Conservation (phyloP, 2,113 vertebrate species). For the Saiga tatarica region DNA sequence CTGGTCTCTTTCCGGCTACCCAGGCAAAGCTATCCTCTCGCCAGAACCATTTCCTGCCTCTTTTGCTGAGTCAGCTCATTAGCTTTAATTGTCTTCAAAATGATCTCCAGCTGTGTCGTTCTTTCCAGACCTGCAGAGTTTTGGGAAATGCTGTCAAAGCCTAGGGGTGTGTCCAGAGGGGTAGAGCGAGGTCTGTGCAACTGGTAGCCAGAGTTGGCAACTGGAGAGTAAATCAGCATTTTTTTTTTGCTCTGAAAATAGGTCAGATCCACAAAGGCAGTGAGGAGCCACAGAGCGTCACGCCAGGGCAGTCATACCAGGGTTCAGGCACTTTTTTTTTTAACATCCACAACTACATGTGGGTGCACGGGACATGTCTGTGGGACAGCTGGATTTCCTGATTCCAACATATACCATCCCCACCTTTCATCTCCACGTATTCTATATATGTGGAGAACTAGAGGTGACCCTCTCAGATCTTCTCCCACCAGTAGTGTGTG, state of each 20-base stretch:
- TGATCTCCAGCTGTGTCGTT: slow-evolving; percentile 67
- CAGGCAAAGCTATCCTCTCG: background rate
- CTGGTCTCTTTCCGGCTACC: background rate
- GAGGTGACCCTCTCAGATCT: background rate
- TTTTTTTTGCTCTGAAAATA: slow-evolving; percentile 45
- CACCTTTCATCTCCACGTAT: background rate
- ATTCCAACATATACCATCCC: background rate
- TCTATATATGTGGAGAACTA: background rate
- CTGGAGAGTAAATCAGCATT: slow-evolving; percentile 35
- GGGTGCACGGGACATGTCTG: background rate
- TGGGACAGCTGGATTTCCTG: background rate
- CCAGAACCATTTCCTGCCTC: slow-evolving; percentile 49
- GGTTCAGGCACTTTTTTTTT: background rate
- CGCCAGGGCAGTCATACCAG: background rate
- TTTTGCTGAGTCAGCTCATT: slow-evolving; percentile 71
- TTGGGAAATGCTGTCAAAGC: slow-evolving; percentile 49
- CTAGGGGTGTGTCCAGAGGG: slow-evolving; percentile 3
- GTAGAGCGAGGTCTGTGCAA: background rate
- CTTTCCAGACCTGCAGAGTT: slow-evolving; percentile 32
- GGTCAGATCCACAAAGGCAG: slow-evolving; percentile 27
- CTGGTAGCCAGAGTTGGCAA: slow-evolving; percentile 12
- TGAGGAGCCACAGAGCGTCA: background rate
- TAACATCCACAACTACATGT: background rate
- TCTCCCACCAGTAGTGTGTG: background rate
- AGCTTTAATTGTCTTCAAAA: slow-evolving; percentile 72